These are phyloP conservation scores for Perognathus longimembris DNA, from an alignment of 2,113 vertebrate species.

Conservation along the genomic window DNA sequence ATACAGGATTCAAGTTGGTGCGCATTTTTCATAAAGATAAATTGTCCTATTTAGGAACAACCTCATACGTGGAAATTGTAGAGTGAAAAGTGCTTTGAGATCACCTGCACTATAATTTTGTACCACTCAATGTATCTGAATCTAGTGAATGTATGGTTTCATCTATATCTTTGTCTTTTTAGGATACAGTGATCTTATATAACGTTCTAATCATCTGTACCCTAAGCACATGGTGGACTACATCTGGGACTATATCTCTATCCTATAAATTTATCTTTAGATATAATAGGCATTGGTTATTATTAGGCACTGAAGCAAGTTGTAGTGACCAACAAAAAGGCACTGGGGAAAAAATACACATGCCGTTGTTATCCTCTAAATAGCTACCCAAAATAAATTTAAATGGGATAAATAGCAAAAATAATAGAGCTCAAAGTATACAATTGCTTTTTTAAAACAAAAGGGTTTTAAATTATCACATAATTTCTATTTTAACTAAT, in stretches of 20 bases:
- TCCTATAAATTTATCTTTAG: slow-evolving; percentile 15
- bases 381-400: background rate
- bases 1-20: background rate
- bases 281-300: background rate
- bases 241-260: slow-evolving; percentile 6
- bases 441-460: background rate
- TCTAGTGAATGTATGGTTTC: background rate
- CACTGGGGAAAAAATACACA: background rate
- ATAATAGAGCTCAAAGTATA: background rate
- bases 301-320: background rate
- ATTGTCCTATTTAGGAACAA: background rate
- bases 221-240: background rate
- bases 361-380: background rate
- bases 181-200: background rate
- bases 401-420: too few species aligned
- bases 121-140: background rate
- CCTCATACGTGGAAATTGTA: background rate
- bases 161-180: background rate
- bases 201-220: background rate
- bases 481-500: slow-evolving; percentile 23
- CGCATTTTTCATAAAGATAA: background rate
- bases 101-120: background rate
- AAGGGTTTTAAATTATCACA: background rate
- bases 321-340: background rate
- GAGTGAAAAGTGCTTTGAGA: slow-evolving; percentile 1